These are phyloP conservation scores for Cephus pygmeus DNA, from an alignment of 2,888 invertebrate species.

Conservation along the genomic window DNA sequence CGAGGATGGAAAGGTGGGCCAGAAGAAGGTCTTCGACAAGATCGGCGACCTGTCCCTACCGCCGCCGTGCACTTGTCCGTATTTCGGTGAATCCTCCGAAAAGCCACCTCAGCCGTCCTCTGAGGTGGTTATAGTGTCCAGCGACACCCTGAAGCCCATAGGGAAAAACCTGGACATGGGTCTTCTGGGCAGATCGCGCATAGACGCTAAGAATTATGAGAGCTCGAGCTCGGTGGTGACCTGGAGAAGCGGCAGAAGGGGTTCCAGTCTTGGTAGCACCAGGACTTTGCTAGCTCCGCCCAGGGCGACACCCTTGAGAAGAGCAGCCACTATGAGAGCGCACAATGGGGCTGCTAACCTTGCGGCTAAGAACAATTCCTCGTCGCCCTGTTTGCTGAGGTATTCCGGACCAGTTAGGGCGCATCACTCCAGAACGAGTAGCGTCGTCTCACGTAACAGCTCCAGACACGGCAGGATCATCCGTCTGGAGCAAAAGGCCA, in stretches of 20 bases:
- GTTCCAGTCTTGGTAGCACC: slow-evolving; percentile 78
- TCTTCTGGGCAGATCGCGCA: slow-evolving; percentile 56
- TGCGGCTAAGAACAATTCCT: slow-evolving; percentile 64
- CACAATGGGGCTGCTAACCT: slow-evolving; percentile 62
- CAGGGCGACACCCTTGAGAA: slow-evolving; percentile 67
- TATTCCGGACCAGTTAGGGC: slow-evolving; percentile 72
- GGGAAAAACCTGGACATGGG: slow-evolving; percentile 35
- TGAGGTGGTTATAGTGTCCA: slow-evolving; percentile 71
- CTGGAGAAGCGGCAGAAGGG: slow-evolving; percentile 76
- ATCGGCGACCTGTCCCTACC: slow-evolving; percentile 70
- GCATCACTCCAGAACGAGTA: slow-evolving; percentile 83
- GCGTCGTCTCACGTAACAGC: slow-evolving; percentile 83
- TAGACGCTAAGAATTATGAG: slow-evolving; percentile 63
- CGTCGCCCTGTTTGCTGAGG: slow-evolving; percentile 70
- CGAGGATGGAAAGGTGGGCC: slow-evolving; percentile 41
- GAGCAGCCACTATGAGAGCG: slow-evolving; percentile 73
- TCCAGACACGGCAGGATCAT: slow-evolving; percentile 87
- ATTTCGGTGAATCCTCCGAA: slow-evolving; percentile 78
- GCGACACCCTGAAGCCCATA: slow-evolving; percentile 67
- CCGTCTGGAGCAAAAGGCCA: slow-evolving; percentile 93
- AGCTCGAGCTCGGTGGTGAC: slow-evolving; percentile 72
- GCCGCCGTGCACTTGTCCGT: slow-evolving; percentile 84
- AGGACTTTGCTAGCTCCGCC: slow-evolving; percentile 57
- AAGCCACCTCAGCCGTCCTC: slow-evolving; percentile 65
- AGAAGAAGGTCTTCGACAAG: slow-evolving; percentile 35